Base-by-base conservation (phyloP, 2,888 invertebrate species). In the Caenorhabditis sinica region DNA sequence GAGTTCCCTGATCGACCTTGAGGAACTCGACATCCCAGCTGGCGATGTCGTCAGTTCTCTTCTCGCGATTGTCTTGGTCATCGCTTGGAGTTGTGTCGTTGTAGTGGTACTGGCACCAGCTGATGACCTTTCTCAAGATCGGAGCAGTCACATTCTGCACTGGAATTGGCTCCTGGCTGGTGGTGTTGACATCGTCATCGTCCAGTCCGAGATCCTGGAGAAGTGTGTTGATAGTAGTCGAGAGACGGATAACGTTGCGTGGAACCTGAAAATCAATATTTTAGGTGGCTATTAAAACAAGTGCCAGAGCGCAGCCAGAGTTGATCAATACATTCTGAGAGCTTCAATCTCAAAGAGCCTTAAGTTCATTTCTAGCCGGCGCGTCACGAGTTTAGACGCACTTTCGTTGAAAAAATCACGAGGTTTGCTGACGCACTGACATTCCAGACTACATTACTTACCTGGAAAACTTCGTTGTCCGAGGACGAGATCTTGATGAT, bases 11-110 rank as follows among this genome's bases (percentile, higher is more conserved):
- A 93, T 98, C 97, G 43, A 98, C 98, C 95, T 99, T 99, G 11
- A 99, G 94, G 93, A 99, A 99, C 93, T 99, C 98, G 0, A 97
- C 97, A 94, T 99, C 99, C 99, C 99, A 99, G 0, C 97, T 97
- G 30, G 96, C 96, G 89, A 99, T 99, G 93, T 99, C 98, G 93
- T 99, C 98, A 0, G 98, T 98, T n/a, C 98, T 95, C 93, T 98
- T 98, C 93, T 97, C 97, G 93, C 97, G 97, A 93, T 96, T 97
- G 93, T 98, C 98, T 92, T 98, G 97, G 91, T 99, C 98, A 11
- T 97, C 96, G 91, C 96, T 95, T 40, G 83, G 68, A 30, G 97
- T 97, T 25, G 94, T 93, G 93, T 99, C 98, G 92, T 99, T 94
- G 96, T 94, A 93, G 93, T 94, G 94, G 90, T 94, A 93, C 20